These are phyloP conservation scores for Scelioninae gen. 1 DNA, from an alignment of 2,888 invertebrate species.

Conservation along the genomic window DNA sequence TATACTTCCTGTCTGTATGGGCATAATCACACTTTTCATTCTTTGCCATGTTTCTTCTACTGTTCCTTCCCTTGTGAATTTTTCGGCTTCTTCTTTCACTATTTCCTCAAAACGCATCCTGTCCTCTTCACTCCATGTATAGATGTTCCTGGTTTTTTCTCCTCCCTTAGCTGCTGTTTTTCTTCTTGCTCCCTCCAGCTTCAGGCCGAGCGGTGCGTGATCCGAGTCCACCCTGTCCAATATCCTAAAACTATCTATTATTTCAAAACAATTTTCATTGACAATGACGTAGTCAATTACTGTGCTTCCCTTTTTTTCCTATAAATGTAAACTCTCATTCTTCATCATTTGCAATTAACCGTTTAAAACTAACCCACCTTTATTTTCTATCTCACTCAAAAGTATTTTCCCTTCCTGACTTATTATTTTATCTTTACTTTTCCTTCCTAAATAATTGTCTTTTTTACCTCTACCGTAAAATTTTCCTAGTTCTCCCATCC, in stretches of 20 bases:
- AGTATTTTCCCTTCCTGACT: constrained; percentile 3
- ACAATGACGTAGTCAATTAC: too few species aligned
- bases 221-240: too few species aligned
- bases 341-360: constrained; percentile 47
- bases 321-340: constrained; percentile 65
- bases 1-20: too few species aligned
- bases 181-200: background rate
- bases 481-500: too few species aligned
- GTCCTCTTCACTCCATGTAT: constrained; percentile 40
- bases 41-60: constrained; percentile 10
- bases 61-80: background rate
- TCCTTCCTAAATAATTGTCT: too few species aligned
- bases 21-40: constrained; percentile 4
- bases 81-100: background rate
- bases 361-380: constrained; percentile 52
- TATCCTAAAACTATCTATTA: constrained; percentile 21
- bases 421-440: too few species aligned
- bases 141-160: too few species aligned
- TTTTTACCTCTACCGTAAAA: too few species aligned
- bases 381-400: constrained; percentile 38
- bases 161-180: too few species aligned
- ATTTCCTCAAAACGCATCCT: background rate
- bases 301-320: too few species aligned
- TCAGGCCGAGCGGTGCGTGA: constrained; percentile 37
- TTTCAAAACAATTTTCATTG: constrained; percentile 24